A percentile compares a stretch with the other conserved stretches of the same genome.
Conservation (phyloP, 2,888 invertebrate species). For the Megamerina dolium region DNA sequence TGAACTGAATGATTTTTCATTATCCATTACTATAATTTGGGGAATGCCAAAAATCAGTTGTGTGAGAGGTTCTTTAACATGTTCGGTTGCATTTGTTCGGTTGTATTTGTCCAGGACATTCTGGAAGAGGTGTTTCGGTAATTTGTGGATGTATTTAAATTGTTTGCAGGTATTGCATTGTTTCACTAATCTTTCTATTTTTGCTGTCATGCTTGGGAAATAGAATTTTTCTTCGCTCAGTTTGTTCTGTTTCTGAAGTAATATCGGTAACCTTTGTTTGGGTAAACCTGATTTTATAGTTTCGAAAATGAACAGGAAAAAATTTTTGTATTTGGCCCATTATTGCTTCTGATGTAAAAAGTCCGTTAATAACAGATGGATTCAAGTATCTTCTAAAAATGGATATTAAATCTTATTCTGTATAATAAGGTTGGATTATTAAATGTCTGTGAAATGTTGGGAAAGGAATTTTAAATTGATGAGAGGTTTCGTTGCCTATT, state of each 20-base stretch:
- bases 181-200: slow-evolving; percentile 1
- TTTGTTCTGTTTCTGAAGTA: neutral
- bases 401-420: slow-evolving; percentile 4
- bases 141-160: neutral
- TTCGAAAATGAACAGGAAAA: slow-evolving; percentile 7
- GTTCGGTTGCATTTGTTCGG: slow-evolving; percentile 1
- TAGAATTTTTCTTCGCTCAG: neutral
- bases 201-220: slow-evolving; percentile 1
- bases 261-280: neutral
- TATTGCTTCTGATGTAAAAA: slow-evolving; percentile 8
- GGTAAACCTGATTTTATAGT: neutral
- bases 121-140: neutral
- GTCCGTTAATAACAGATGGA: slow-evolving; percentile 12
- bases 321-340: slow-evolving; percentile 12
- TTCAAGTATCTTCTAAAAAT: slow-evolving; percentile 9
- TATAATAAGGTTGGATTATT: slow-evolving; percentile 1
- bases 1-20: slow-evolving; percentile 5
- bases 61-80: slow-evolving; percentile 1
- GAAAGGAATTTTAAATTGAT: slow-evolving; percentile 2
- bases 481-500: neutral
- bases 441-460: slow-evolving; percentile 5
- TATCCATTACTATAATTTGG: slow-evolving; percentile 2
- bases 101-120: neutral
- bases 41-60: neutral
- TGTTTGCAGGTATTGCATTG: neutral